These are phyloP conservation scores for Micoletzkya japonica DNA, from an alignment of 2,888 invertebrate genomes.

Conservation along the genomic window DNA sequence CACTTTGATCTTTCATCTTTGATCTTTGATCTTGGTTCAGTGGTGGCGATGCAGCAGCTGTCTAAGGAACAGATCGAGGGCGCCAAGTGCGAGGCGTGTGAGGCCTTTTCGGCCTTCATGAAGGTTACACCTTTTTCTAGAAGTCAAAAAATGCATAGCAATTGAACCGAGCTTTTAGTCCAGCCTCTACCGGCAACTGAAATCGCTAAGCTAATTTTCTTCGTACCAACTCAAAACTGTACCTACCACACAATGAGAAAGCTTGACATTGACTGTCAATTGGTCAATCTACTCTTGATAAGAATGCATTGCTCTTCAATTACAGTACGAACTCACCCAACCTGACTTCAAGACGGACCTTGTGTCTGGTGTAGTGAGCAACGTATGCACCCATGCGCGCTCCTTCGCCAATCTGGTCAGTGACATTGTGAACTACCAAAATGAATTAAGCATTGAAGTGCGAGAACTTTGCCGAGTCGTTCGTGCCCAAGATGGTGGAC, in stretches of 20 bases:
- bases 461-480: constrained; percentile 18
- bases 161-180: too few species aligned
- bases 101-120: constrained; percentile 22
- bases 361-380: constrained; percentile 1
- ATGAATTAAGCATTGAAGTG: not conserved
- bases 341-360: constrained; percentile 25
- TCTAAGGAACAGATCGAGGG: constrained; percentile 5
- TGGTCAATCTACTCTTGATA: not conserved
- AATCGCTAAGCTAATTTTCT: too few species aligned
- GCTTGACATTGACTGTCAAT: not conserved
- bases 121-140: too few species aligned
- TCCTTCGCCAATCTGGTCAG: constrained; percentile 12
- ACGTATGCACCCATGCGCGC: constrained; percentile 9
- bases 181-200: too few species aligned
- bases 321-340: constrained; percentile 28
- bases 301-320: not conserved
- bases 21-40: too few species aligned
- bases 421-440: not conserved
- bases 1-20: too few species aligned
- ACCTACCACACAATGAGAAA: not conserved
- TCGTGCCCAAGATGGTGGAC: constrained; percentile 15
- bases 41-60: not conserved
- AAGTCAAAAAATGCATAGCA: too few species aligned
- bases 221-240: not conserved
- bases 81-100: constrained; percentile 25